phyloP scores from a whole-genome alignment of 2,888 invertebrate species.

The Tortrix viridana region DNA sequence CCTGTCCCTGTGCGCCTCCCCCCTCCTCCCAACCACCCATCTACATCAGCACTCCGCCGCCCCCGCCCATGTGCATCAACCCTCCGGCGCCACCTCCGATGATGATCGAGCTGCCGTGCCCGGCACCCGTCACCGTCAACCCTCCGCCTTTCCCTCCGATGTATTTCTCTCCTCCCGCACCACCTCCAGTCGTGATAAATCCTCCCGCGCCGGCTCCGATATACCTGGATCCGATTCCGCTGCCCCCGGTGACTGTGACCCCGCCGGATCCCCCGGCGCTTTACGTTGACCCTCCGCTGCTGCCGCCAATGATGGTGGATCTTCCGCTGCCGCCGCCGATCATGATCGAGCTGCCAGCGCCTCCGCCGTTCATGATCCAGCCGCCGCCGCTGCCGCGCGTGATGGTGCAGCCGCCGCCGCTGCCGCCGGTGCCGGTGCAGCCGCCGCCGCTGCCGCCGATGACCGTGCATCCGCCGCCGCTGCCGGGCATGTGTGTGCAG shows the following conservation, averaged over 20 bases:
- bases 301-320: slow-evolving; percentile 50
- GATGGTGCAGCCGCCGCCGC: slow-evolving; percentile 69
- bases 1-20: slow-evolving; percentile 39
- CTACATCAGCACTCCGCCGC: slow-evolving; percentile 65
- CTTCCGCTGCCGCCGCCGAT: slow-evolving; percentile 50
- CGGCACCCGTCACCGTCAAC: slow-evolving; percentile 61
- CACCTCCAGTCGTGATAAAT: slow-evolving; percentile 48
- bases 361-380: slow-evolving; percentile 68
- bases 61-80: slow-evolving; percentile 57
- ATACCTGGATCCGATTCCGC: slow-evolving; percentile 59
- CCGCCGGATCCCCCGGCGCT: slow-evolving; percentile 59
- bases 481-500: slow-evolving; percentile 65
- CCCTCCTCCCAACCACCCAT: slow-evolving; percentile 47
- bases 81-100: slow-evolving; percentile 62
- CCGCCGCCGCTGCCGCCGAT: slow-evolving; percentile 68
- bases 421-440: slow-evolving; percentile 71
- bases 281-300: slow-evolving; percentile 47
- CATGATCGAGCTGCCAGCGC: slow-evolving; percentile 51
- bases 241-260: slow-evolving; percentile 67
- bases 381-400: slow-evolving; percentile 69
- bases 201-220: slow-evolving; percentile 59
- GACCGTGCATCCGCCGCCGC: slow-evolving; percentile 68
- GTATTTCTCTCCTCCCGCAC: slow-evolving; percentile 56
- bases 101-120: slow-evolving; percentile 58
- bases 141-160: slow-evolving; percentile 61